Evolutionary conservation across 2,113 vertebrate species (phyloP).

Genomic region (Leptobrachium leishanense): DNA sequence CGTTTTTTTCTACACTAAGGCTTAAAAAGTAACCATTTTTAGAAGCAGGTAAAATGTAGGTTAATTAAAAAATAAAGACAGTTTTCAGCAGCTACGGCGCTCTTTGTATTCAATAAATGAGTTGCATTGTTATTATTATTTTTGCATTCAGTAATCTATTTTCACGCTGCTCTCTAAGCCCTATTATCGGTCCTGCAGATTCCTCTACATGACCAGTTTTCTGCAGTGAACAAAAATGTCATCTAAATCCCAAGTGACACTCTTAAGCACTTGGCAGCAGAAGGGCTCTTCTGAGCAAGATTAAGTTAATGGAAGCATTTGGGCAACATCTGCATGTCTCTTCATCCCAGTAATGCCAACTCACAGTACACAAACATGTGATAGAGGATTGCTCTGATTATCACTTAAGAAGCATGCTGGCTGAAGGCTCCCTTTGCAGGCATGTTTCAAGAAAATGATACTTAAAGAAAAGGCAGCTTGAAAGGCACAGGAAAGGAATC

Average conservation of each 20-base stretch:
- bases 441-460: conserved; percentile 42
- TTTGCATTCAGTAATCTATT: conserved; percentile 56
- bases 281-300: conserved; percentile 68
- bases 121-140: conserved; percentile 47
- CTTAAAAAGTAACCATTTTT: too few species aligned
- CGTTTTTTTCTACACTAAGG: too few species aligned
- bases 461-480: conserved; percentile 37
- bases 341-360: conserved; percentile 57
- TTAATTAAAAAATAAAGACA: conserved; percentile 10
- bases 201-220: conserved; percentile 63
- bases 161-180: conserved; percentile 58
- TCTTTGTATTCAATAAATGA: conserved; percentile 52
- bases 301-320: conserved; percentile 70
- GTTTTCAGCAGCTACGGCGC: conserved; percentile 44
- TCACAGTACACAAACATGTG: conserved; percentile 61
- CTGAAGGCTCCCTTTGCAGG: conserved; percentile 54
- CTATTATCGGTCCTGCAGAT: conserved; percentile 59
- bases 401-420: conserved; percentile 62
- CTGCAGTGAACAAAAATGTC: conserved; percentile 62
- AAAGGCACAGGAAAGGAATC: conserved; percentile 8
- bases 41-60: conserved; percentile 30
- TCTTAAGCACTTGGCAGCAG: conserved; percentile 66
- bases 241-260: conserved; percentile 64
- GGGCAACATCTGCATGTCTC: conserved; percentile 64
- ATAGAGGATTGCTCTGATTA: conserved; percentile 61